Base-by-base conservation (phyloP, 2,113 vertebrate genomes). In the Addax nasomaculatus region DNA sequence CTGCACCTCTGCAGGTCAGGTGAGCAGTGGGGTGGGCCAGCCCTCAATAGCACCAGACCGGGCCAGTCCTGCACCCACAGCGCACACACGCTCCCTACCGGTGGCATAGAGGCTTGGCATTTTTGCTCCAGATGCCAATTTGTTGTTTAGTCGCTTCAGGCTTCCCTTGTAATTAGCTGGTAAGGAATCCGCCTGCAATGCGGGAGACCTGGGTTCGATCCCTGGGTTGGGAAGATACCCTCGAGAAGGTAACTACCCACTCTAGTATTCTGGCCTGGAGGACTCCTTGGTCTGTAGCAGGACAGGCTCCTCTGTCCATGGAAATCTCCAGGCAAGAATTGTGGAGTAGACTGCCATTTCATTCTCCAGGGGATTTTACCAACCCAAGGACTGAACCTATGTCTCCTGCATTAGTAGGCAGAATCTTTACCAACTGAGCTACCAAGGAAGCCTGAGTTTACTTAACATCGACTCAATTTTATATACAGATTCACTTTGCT, bases 401-500 rank as follows among this genome's bases (percentile, higher is more conserved):
- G 12, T 76, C 39, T 43, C 70, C 23, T 43, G 39, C 39, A 76
- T 27, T 76, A 43, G 13, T 2, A 76, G 70, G 70, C 36, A 43
- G 70, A 76, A 7, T 43, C 23, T 76, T 76, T 43, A 76, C 70
- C 21, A 43, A 25, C 70, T 43, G 39, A 43, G 23, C 39, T 43
- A 43, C 36, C 39, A 76, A 39, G 70, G 23, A 73, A 39, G 19
- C 36, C 67, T 73, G 95, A 96, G 96, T 98, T 98, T 98, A 98
- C 95, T 98, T 97, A 95, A 97, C 90, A 78, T 96, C 97, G 93
- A 67, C 83, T 89, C 92, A 96, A 96, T 98, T 98, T 98, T 95
- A 98, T 36, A 15, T 49, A 81, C 62, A 95, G 97, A 96, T 97
- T 39, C 64, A 87, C 76, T 97, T 89, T 96, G 90, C 80, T 43